Evolutionary conservation across 2,113 vertebrate species (phyloP).

Genomic region (Triplophysa siluroides): DNA sequence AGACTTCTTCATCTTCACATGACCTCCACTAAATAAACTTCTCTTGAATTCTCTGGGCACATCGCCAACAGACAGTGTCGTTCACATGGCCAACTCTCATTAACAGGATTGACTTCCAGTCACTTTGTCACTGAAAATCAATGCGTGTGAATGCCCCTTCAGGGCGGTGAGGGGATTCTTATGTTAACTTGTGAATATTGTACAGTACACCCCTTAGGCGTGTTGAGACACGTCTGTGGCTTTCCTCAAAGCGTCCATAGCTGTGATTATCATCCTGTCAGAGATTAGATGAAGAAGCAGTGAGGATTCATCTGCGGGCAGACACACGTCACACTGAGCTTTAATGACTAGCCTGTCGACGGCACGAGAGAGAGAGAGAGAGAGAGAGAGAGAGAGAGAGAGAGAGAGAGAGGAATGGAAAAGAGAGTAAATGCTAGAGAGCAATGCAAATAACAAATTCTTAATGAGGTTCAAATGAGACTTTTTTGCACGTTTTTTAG

Average conservation of each 20-base stretch:
- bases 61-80: background rate
- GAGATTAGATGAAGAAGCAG: constrained; percentile 36
- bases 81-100: background rate
- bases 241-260: constrained; percentile 28
- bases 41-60: no score
- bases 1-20: no score
- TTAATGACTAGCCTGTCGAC: constrained; percentile 43
- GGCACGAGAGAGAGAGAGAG: background rate
- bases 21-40: no score
- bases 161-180: background rate
- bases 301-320: constrained; percentile 31
- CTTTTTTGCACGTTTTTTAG: no score
- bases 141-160: background rate
- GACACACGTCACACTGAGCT: constrained; percentile 49
- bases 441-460: no score
- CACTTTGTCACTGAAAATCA: background rate
- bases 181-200: constrained; percentile 24
- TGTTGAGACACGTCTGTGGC: constrained; percentile 7
- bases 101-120: background rate
- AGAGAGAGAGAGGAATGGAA: background rate
- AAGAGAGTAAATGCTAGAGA: no score
- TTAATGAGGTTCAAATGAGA: no score
- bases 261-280: constrained; percentile 46
- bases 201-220: constrained; percentile 36
- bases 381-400: background rate